A percentile compares a stretch with the other conserved stretches of the same genome.
Evolutionary conservation across 2,113 vertebrate genomes (phyloP).

Genomic region (Pseudorasbora parva): DNA sequence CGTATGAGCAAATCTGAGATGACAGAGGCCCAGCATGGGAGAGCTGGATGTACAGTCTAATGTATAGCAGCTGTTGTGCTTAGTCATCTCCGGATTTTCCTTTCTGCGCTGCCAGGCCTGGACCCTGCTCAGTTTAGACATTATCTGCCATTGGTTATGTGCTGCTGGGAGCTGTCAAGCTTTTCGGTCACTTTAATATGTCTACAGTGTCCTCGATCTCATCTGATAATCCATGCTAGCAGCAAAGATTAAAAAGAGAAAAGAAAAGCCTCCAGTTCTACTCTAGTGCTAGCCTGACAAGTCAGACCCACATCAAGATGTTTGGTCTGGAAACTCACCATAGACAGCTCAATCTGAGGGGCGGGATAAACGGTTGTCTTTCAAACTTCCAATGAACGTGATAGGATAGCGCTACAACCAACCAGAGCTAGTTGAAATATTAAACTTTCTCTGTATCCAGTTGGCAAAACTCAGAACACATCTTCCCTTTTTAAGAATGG

Average conservation of each 20-base stretch:
- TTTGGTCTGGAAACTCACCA: no score
- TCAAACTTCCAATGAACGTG: no score
- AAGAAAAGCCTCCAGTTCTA: not conserved
- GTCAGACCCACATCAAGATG: no score
- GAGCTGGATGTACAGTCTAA: not conserved
- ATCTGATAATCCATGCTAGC: constrained; percentile 33
- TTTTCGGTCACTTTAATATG: constrained; percentile 45
- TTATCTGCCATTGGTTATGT: constrained; percentile 27
- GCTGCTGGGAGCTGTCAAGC: constrained; percentile 38
- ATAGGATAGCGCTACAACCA: no score
- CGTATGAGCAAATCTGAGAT: not conserved
- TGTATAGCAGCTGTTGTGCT: constrained; percentile 44
- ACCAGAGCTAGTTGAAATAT: no score
- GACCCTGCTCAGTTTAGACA: constrained; percentile 33
- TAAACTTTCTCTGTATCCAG: no score
- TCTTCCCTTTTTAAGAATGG: no score
- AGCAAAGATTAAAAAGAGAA: constrained; percentile 2
- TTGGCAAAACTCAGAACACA: no score
- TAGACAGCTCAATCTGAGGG: no score
- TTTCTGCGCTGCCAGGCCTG: constrained; percentile 37
- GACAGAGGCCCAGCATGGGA: not conserved
- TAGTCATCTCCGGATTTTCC: constrained; percentile 49
- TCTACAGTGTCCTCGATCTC: constrained; percentile 7
- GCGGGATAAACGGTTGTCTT: no score
- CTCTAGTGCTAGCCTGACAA: no score